Conservation (phyloP, 2,888 invertebrate species). For the Cosmopolites sordidus region DNA sequence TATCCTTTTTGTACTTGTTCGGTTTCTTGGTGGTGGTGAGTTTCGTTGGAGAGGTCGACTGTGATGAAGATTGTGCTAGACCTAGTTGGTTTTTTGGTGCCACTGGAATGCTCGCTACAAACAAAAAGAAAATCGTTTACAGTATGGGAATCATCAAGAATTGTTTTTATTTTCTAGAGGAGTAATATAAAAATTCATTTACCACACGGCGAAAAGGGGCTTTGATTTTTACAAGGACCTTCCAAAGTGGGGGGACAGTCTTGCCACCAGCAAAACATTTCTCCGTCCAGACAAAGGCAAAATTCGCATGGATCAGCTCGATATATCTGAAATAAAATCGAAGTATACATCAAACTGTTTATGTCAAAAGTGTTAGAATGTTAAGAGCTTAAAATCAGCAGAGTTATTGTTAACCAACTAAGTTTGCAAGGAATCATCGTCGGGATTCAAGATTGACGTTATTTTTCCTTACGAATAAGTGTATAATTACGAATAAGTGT, state of each 20-base stretch:
- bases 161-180: not conserved
- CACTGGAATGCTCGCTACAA: constrained; percentile 31
- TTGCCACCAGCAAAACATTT: constrained; percentile 66
- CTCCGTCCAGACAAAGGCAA: constrained; percentile 60
- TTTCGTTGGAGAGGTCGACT: constrained; percentile 22
- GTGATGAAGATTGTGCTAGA: constrained; percentile 13
- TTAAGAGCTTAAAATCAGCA: too few species aligned
- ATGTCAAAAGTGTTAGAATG: too few species aligned
- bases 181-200: constrained; percentile 32
- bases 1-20: constrained; percentile 12
- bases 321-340: constrained; percentile 51
- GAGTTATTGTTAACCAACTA: too few species aligned
- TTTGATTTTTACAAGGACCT: constrained; percentile 47
- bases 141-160: too few species aligned
- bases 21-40: constrained; percentile 15
- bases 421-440: too few species aligned
- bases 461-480: too few species aligned
- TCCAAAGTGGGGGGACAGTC: constrained; percentile 53
- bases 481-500: too few species aligned
- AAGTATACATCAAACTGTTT: too few species aligned
- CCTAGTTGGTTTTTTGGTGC: constrained; percentile 14
- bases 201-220: constrained; percentile 49
- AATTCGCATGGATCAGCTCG: constrained; percentile 59
- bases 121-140: not conserved
- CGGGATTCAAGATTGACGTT: too few species aligned